These are phyloP conservation scores for Meleagris gallopavo DNA, from an alignment of 2,113 vertebrate genomes.

Conservation along the genomic window DNA sequence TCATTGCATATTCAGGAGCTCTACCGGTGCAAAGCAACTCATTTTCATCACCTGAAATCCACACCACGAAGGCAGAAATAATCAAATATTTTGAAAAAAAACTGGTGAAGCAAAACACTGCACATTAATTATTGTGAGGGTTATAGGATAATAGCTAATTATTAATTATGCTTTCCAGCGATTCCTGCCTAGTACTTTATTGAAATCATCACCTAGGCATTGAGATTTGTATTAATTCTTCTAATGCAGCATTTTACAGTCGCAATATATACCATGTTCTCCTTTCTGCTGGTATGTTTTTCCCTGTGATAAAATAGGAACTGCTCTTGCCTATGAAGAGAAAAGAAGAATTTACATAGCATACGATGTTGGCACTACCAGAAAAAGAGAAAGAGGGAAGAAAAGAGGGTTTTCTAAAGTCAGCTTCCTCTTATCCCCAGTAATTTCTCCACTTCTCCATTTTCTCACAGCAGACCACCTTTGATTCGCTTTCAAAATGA, in stretches of 20 bases:
- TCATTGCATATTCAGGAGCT: conserved; percentile 73
- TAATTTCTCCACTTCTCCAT: conserved; percentile 5
- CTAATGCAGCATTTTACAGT: conserved; percentile 27
- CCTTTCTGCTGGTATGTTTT: conserved; percentile 17
- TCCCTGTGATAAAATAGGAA: neutral
- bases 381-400: neutral
- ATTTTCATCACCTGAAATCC: conserved; percentile 67
- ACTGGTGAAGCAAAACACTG: conserved; percentile 37
- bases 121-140: conserved; percentile 65
- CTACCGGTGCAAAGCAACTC: conserved; percentile 58
- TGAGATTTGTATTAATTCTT: conserved; percentile 37
- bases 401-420: neutral
- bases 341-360: neutral
- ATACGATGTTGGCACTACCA: neutral
- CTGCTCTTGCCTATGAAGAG: neutral
- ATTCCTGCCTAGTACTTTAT: conserved; percentile 6
- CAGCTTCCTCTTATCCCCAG: neutral
- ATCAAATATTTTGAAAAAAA: conserved; percentile 70
- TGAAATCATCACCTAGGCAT: neutral
- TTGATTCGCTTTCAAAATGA: conserved; percentile 33
- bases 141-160: conserved; percentile 64
- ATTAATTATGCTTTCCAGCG: conserved; percentile 61
- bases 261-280: neutral
- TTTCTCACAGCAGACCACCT: neutral
- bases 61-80: conserved; percentile 50